Evolutionary conservation across 2,797 vertebrate species (phyloP), one percentile per base, ranked within the genome.

Genomic region (Fundulus diaphanus): DNA sequence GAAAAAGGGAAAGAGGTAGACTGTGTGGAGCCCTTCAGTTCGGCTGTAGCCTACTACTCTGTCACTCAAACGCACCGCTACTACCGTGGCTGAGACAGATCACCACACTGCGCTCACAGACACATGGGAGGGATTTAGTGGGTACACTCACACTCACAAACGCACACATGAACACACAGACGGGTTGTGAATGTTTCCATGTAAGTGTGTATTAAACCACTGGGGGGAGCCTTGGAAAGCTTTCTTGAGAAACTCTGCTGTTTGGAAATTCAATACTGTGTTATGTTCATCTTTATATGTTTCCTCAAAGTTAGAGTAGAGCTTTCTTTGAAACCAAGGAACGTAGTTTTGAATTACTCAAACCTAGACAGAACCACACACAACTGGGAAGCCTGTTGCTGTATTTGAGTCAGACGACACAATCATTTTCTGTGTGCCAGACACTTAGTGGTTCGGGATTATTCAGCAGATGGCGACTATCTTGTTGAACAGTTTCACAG

Each of bases 11-110:
- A 85, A 89, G 92, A 90, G 91, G 92, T 93, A 95, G 95, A 95
- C 94, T 92, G 90, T 77, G 77, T 88, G 94, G 95, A 96, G 95
- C 94, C 94, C 92, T 93, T 89, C 90, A 89, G 85, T 90, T 93
- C 90, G 80, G 86, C 90, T 80, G 81, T 72, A 73, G 77, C 77
- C 77, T 79, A 68, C 88, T 79, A 72, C 82, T 89, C 88, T 84
- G 90, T 92, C 88, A 92, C 90, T 93, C 90, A 92, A 92, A 81
- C 84, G 80, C 87, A 89, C 88, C 88, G 85, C 92, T 92, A 92
- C 91, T 87, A 88, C 90, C 69, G 56, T 49, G 78, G 85, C 83
- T 82, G 67, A 91, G 86, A 89, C 87, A 71, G 79, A 92, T 89
- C 84, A 57, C 88, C 82, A 85, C 82, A 75, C 82, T 77, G 81